Percentiles rank a stretch among this genome's conserved stretches.
Evolutionary conservation across 2,113 vertebrate species (phyloP).

Genomic region (Cyphomyrus plagiostoma): DNA sequence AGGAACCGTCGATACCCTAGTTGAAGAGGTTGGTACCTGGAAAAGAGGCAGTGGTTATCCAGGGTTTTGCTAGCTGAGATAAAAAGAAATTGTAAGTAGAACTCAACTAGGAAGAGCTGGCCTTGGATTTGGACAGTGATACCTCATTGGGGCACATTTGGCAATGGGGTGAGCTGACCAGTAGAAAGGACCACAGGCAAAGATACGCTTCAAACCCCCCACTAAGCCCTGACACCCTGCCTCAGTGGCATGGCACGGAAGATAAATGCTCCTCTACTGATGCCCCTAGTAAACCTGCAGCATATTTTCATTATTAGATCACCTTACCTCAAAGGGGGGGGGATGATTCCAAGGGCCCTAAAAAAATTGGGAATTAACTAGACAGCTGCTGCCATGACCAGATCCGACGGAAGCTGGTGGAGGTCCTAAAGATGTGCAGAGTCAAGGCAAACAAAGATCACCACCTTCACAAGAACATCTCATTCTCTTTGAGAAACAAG

Average conservation of each 20-base stretch:
- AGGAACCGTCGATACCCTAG: background rate
- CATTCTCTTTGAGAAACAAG: background rate
- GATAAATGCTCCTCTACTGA: background rate
- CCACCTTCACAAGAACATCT: background rate
- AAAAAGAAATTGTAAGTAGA: background rate
- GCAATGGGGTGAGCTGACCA: background rate
- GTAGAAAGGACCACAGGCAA: background rate
- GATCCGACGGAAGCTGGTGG: background rate
- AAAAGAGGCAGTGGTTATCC: background rate
- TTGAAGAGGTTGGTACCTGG: background rate
- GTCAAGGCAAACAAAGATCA: background rate
- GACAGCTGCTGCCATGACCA: background rate
- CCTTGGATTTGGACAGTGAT: background rate
- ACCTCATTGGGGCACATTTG: background rate
- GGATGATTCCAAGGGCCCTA: too few species aligned
- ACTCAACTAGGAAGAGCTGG: background rate
- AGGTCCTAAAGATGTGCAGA: background rate
- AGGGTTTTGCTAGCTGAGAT: background rate
- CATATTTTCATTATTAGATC: background rate
- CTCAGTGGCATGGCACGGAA: background rate
- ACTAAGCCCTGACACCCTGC: background rate
- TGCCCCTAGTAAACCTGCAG: background rate
- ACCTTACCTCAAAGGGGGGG: too few species aligned
- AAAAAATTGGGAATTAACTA: too few species aligned
- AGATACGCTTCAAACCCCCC: background rate